Evolutionary conservation across 30 jellyfish, hydroid and myxozoan species (phyloP).

Genomic region (Aurelia aurita complex sp. Pacific): DNA sequence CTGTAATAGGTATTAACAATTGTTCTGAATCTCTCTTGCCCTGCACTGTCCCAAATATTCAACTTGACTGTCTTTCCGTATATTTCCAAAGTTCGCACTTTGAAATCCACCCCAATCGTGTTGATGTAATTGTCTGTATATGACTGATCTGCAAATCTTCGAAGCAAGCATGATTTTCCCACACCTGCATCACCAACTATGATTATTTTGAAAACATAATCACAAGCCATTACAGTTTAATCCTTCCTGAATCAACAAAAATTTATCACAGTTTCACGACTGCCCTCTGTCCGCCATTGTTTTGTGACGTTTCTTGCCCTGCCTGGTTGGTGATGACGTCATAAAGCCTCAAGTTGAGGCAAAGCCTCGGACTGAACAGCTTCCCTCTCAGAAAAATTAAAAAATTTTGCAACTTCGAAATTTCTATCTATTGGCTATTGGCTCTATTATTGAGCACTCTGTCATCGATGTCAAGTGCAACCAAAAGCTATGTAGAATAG

Average conservation of each 20-base stretch:
- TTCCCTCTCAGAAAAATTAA: too few relatives aligned
- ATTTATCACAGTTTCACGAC: neutral
- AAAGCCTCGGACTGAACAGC: too few relatives aligned
- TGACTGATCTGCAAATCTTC: conserved; percentile 98
- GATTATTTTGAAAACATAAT: conserved; percentile 90
- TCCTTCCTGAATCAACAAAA: neutral
- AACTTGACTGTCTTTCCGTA: conserved; percentile 88
- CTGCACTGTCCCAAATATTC: conserved; percentile 99
- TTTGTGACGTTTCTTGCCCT: neutral
- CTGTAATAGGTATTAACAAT: conserved; percentile 95
- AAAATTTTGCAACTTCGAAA: too few relatives aligned
- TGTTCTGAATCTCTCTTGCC: conserved; percentile 98
- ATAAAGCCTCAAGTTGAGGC: too few relatives aligned
- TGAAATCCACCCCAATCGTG: conserved; percentile 99
- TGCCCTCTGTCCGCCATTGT: conserved; percentile 26
- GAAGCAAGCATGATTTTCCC: conserved; percentile 94
- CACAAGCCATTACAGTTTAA: conserved; percentile 83
- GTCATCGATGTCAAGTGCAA: too few relatives aligned
- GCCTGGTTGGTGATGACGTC: too few relatives aligned
- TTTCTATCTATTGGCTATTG: too few relatives aligned
- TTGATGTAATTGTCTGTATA: conserved; percentile 93
- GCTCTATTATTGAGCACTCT: too few relatives aligned
- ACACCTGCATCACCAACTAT: conserved; percentile 99
- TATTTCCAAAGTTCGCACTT: conserved; percentile 91
- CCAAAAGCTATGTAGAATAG: too few relatives aligned